Conservation (phyloP, 2,888 invertebrate species). For the Metopia argyrocephala region DNA sequence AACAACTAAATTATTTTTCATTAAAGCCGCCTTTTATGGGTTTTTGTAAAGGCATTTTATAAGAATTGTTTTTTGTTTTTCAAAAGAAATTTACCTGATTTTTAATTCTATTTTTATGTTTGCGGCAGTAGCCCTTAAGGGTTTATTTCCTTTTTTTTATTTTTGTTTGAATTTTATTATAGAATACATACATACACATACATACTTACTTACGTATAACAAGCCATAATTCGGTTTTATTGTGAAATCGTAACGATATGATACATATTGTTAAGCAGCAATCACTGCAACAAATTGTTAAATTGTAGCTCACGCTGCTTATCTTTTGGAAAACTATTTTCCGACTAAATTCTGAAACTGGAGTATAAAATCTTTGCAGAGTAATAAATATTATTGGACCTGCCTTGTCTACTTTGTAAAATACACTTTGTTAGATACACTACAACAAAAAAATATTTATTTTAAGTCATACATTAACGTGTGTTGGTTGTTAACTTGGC, state of each 20-base stretch:
- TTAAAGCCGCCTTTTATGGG: conserved; percentile 34
- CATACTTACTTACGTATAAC: no score
- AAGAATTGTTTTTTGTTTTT: conserved; percentile 32
- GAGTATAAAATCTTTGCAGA: conserved; percentile 18
- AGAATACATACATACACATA: no score
- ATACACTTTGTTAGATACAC: neutral
- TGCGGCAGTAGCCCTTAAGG: conserved; percentile 26
- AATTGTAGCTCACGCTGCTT: neutral
- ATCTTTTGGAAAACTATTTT: neutral
- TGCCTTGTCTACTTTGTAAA: conserved; percentile 1
- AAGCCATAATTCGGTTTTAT: conserved; percentile 23
- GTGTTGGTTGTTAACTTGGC: neutral
- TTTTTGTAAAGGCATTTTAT: conserved; percentile 28
- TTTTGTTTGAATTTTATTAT: neutral
- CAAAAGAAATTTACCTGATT: neutral
- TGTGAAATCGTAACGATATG: conserved; percentile 13
- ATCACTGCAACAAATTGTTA: conserved; percentile 19
- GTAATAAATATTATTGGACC: neutral
- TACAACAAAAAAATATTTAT: neutral
- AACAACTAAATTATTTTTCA: conserved; percentile 51
- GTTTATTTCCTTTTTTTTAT: neutral
- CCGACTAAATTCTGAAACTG: neutral
- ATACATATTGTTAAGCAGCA: neutral
- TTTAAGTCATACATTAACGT: neutral
- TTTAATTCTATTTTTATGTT: neutral